Percentiles rank a stretch among this genome's conserved stretches.
Evolutionary conservation across 2,797 vertebrate species (phyloP).

Genomic region (Protosalanx chinensis): DNA sequence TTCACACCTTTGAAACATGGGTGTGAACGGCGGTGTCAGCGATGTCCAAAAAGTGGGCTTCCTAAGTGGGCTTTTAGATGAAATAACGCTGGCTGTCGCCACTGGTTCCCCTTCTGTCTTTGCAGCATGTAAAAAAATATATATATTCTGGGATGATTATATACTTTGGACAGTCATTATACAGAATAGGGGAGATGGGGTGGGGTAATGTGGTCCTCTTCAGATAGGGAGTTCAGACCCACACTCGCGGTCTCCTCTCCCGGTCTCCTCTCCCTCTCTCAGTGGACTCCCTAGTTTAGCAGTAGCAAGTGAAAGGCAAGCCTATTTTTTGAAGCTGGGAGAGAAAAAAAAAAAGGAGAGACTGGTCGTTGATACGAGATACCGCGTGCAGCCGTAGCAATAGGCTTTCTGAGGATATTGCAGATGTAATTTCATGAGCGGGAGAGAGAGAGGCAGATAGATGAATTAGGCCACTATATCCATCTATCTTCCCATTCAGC

Average conservation of each 20-base stretch:
- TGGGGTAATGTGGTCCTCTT: neutral
- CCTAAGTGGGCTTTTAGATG: no score
- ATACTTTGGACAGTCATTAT: neutral
- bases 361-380: neutral
- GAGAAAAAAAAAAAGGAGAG: conserved; percentile 4
- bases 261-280: neutral
- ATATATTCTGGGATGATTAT: neutral
- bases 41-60: no score
- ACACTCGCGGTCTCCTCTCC: neutral
- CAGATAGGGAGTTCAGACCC: neutral
- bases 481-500: neutral
- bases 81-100: no score
- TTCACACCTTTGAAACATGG: no score
- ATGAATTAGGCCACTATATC: conserved; percentile 7
- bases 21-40: no score
- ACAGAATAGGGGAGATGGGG: neutral
- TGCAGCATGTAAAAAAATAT: no score
- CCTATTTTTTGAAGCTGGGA: neutral
- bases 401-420: neutral
- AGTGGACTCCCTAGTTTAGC: neutral
- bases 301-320: neutral
- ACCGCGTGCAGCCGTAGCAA: conserved; percentile 16
- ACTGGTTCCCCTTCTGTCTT: no score
- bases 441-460: neutral
- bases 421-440: conserved; percentile 18